phyloP scores from a whole-genome alignment of 2,888 invertebrate species.

The Sabatieria punctata region DNA sequence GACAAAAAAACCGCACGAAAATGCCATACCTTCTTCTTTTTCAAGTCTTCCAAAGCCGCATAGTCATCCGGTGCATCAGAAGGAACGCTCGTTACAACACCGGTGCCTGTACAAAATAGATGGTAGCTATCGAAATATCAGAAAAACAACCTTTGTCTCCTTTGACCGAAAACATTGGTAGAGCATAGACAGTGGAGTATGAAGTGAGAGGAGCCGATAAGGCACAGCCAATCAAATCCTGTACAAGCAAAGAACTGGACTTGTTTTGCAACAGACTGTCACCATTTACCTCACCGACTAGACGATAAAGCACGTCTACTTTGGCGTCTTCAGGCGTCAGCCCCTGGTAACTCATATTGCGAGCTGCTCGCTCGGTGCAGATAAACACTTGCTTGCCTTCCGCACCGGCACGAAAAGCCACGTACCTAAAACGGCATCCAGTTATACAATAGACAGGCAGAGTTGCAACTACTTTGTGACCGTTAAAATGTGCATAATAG shows the following conservation, averaged over 20 bases:
- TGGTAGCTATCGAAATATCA: too few species aligned
- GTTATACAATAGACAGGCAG: background rate
- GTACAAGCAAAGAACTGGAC: constrained; percentile 12
- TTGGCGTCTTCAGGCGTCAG: constrained; percentile 64
- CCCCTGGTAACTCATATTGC: constrained; percentile 89
- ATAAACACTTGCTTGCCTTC: constrained; percentile 54
- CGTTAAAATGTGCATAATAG: too few species aligned
- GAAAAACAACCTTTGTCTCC: constrained; percentile 81
- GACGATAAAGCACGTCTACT: constrained; percentile 45
- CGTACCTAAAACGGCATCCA: constrained; percentile 25
- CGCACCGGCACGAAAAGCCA: constrained; percentile 55
- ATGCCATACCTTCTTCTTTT: constrained; percentile 54
- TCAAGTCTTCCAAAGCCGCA: constrained; percentile 79
- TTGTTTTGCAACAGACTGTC: background rate
- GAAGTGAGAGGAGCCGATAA: constrained; percentile 65
- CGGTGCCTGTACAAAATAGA: constrained; percentile 52
- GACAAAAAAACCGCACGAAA: too few species aligned
- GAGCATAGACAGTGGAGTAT: constrained; percentile 66
- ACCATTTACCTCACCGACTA: constrained; percentile 33
- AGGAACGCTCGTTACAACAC: constrained; percentile 90
- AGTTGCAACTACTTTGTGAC: too few species aligned
- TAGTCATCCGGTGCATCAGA: constrained; percentile 98
- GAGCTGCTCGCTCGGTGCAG: constrained; percentile 67
- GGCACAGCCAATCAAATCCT: constrained; percentile 63
- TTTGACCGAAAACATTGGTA: constrained; percentile 94